Evolutionary conservation across 2,888 invertebrate genomes (phyloP).

Genomic region (Bellardia bayeri): DNA sequence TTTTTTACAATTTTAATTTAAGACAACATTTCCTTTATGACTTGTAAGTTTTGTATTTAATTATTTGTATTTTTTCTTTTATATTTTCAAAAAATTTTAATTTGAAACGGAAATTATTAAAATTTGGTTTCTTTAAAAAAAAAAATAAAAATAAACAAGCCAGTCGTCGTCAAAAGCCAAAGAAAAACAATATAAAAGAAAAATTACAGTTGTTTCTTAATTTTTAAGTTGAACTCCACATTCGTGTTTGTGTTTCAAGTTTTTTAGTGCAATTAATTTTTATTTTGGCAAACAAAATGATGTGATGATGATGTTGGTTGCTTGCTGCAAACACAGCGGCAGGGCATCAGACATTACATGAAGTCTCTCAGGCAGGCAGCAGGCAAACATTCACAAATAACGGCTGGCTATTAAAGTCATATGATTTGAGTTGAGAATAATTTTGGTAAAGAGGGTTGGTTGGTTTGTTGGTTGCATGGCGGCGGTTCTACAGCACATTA

Average conservation of each 20-base stretch:
- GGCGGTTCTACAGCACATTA: conserved; percentile 70
- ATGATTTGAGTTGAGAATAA: not conserved
- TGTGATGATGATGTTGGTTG: conserved; percentile 44
- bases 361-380: not conserved
- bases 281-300: conserved; percentile 65
- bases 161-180: conserved; percentile 9
- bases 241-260: conserved; percentile 60
- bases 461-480: conserved; percentile 25
- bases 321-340: conserved; percentile 26
- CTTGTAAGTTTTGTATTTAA: conserved; percentile 60
- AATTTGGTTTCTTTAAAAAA: conserved; percentile 26
- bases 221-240: conserved; percentile 53
- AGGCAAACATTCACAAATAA: not conserved
- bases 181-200: conserved; percentile 30
- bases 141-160: conserved; percentile 51
- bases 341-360: not conserved
- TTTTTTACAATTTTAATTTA: conserved; percentile 26
- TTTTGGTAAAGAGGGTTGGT: conserved; percentile 34
- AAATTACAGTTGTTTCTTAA: conserved; percentile 23
- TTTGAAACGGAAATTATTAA: conserved; percentile 72
- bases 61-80: conserved; percentile 46
- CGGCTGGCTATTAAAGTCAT: conserved; percentile 1
- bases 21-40: conserved; percentile 36
- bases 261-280: conserved; percentile 71
- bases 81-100: conserved; percentile 52